Evolutionary conservation across 2,888 invertebrate species (phyloP).

Genomic region (Cheilosia scutellata): DNA sequence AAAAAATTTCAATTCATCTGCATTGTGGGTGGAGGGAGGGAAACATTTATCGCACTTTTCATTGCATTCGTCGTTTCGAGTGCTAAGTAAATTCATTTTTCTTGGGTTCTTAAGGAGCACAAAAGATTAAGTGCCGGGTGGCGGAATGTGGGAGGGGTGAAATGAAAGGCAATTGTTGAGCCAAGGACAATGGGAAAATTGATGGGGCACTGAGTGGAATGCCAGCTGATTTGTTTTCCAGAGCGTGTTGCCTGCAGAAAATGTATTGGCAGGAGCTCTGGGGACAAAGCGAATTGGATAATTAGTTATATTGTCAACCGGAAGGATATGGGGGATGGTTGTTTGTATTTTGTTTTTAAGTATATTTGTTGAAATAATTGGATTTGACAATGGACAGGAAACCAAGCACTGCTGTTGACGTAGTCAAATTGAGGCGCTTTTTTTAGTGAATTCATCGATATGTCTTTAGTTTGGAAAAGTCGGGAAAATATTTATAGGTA

Average conservation of each 20-base stretch:
- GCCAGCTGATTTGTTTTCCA: slow-evolving; percentile 46
- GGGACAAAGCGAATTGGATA: slow-evolving; percentile 9
- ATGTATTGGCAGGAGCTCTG: background rate
- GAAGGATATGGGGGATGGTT: background rate
- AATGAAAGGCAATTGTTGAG: slow-evolving; percentile 20
- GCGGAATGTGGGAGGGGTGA: background rate
- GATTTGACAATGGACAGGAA: background rate
- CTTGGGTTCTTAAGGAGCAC: slow-evolving; percentile 29
- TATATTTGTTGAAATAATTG: slow-evolving; percentile 18
- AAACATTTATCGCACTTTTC: slow-evolving; percentile 27
- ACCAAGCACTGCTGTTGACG: slow-evolving; percentile 14
- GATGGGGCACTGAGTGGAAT: slow-evolving; percentile 23
- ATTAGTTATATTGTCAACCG: slow-evolving; percentile 38
- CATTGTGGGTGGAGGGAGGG: background rate
- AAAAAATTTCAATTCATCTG: slow-evolving; percentile 29
- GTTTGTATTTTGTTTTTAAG: slow-evolving; percentile 4
- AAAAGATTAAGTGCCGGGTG: slow-evolving; percentile 32
- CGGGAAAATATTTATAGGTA: background rate
- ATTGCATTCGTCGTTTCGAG: slow-evolving; percentile 35
- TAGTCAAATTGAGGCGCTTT: slow-evolving; percentile 13
- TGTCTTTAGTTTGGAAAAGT: background rate
- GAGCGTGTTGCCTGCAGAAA: slow-evolving; percentile 25
- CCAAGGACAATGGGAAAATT: slow-evolving; percentile 36
- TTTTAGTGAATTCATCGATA: background rate
- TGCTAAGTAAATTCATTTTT: slow-evolving; percentile 55